Evolutionary conservation across 1,140 invertebrate genomes (phyloP).

Genomic region (Ptiloglossa arizonensis): DNA sequence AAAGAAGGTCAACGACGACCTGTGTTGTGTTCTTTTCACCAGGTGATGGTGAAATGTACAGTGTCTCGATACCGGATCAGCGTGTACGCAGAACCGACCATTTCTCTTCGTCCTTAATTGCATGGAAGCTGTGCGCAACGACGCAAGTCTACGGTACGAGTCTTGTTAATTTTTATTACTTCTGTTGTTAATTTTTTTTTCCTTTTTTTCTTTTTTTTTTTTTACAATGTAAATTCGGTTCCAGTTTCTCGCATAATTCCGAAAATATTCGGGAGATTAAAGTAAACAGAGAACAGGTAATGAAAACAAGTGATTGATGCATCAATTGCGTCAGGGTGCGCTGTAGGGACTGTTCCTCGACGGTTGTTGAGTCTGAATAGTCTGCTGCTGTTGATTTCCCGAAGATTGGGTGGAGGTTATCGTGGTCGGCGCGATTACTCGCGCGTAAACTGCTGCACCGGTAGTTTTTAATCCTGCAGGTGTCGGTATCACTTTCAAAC

Average conservation of each 20-base stretch:
- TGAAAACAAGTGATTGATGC: not conserved
- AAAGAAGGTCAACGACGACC: slow-evolving; percentile 12
- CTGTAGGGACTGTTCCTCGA: slow-evolving; percentile 73
- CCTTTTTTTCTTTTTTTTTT: not conserved
- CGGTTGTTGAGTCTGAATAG: slow-evolving; percentile 60
- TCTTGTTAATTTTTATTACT: not conserved
- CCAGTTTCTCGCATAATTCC: not conserved
- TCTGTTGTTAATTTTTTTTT: not conserved
- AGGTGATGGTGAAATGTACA: no score
- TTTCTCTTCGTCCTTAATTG: no score
- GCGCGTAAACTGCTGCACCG: slow-evolving; percentile 76
- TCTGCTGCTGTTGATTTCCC: slow-evolving; percentile 65
- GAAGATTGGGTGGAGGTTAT: slow-evolving; percentile 73
- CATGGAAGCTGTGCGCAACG: not conserved
- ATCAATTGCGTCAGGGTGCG: slow-evolving; percentile 67
- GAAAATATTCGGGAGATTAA: not conserved
- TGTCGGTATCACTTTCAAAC: slow-evolving; percentile 86
- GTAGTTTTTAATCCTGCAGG: slow-evolving; percentile 78
- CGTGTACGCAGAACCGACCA: no score
- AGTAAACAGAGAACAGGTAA: slow-evolving; percentile 4
- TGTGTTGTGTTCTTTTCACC: not conserved
- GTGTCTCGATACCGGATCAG: no score
- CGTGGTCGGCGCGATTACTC: slow-evolving; percentile 78
- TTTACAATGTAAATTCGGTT: slow-evolving; percentile 16
- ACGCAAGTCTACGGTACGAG: not conserved